These are phyloP conservation scores for Lineus longissimus DNA, from an alignment of 1,140 invertebrate genomes.

Conservation along the genomic window DNA sequence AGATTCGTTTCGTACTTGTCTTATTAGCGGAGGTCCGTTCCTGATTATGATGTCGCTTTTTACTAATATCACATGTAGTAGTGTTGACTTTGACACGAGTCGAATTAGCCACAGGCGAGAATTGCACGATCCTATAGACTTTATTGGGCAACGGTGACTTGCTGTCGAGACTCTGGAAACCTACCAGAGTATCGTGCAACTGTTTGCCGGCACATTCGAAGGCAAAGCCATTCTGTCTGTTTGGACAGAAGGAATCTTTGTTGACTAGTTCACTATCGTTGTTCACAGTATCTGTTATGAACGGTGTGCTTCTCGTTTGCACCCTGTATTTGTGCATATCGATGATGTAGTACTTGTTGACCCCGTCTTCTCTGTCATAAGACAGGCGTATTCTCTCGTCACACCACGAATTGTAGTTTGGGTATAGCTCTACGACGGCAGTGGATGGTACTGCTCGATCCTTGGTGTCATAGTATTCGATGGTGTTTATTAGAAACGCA, in stretches of 20 bases:
- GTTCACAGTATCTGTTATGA: background rate
- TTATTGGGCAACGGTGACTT: background rate
- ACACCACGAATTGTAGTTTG: slow-evolving; percentile 2
- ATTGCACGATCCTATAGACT: background rate
- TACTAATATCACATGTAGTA: background rate
- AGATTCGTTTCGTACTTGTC: background rate
- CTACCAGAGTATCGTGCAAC: background rate
- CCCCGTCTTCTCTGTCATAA: background rate
- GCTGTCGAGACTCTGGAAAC: too few species aligned
- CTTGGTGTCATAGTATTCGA: background rate
- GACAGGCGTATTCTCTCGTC: background rate
- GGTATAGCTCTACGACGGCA: background rate
- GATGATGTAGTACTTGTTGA: background rate
- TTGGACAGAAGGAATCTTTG: background rate
- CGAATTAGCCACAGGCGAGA: background rate
- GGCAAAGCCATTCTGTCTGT: background rate
- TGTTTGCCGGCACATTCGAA: background rate
- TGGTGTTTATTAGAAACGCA: too few species aligned
- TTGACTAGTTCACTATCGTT: slow-evolving; percentile 4
- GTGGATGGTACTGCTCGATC: background rate
- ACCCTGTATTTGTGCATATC: slow-evolving; percentile 2
- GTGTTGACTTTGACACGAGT: background rate
- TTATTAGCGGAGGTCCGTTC: too few species aligned
- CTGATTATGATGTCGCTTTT: too few species aligned
- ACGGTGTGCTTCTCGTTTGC: slow-evolving; percentile 1